Percentiles rank a stretch among this genome's conserved stretches.
These are phyloP conservation scores for Cryptocephalus moraei DNA, from an alignment of 2,888 invertebrate species.

Conservation along the genomic window DNA sequence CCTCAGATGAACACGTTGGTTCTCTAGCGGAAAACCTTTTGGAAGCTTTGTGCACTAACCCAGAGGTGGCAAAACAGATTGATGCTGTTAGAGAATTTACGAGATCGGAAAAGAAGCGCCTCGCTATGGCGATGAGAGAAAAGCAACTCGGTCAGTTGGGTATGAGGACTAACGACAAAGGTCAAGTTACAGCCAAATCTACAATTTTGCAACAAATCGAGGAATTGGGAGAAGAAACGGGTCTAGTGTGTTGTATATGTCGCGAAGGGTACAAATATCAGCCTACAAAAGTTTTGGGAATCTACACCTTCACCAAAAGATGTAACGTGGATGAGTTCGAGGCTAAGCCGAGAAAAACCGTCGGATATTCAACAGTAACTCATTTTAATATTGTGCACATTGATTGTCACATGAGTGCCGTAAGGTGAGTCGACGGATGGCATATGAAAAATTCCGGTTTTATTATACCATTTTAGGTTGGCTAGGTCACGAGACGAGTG, in stretches of 20 bases:
- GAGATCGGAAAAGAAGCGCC: conserved; percentile 88
- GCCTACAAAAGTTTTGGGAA: conserved; percentile 85
- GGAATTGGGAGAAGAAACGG: conserved; percentile 90
- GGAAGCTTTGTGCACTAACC: conserved; percentile 71
- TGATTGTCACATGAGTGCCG: conserved; percentile 96
- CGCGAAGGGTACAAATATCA: conserved; percentile 96
- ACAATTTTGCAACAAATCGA: conserved; percentile 88
- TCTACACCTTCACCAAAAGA: conserved; percentile 94
- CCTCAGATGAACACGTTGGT: conserved; percentile 94
- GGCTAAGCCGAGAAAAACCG: conserved; percentile 54
- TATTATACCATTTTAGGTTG: conserved; percentile 11
- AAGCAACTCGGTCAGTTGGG: conserved; percentile 92
- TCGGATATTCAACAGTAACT: conserved; percentile 88
- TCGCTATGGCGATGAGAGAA: conserved; percentile 97
- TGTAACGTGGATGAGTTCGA: conserved; percentile 91
- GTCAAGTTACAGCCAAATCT: conserved; percentile 74
- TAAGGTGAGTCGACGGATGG: conserved; percentile 43
- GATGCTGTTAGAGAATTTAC: conserved; percentile 92
- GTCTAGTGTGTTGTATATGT: conserved; percentile 93
- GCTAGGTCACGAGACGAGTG: conserved; percentile 75
- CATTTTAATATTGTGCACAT: conserved; percentile 98
- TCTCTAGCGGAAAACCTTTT: conserved; percentile 93
- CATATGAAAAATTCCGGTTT: conserved; percentile 3
- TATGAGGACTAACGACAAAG: conserved; percentile 93
- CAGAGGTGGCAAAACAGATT: conserved; percentile 72